Base-by-base conservation (phyloP, 2,113 vertebrate genomes). In the Clarias magur region DNA sequence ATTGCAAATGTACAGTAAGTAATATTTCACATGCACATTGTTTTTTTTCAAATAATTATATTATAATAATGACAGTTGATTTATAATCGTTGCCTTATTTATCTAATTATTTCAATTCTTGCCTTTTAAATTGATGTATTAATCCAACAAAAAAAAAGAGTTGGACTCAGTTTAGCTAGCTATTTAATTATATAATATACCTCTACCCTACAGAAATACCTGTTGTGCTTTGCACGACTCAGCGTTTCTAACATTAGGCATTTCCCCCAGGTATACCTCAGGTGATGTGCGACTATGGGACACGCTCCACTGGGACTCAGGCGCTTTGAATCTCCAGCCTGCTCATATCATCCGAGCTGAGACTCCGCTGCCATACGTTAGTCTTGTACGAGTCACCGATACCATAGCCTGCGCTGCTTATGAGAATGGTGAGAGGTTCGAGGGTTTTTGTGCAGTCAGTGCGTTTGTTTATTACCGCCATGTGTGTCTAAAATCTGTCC, bases 211-310 rank as follows among this genome's bases (percentile, higher is more conserved):
- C 10, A 10, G 38, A 10, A 53, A 48, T 3, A 63, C 17, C 1
- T 60, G 30, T n/a, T 82, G 62, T 53, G 7, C 19, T 48, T 23
- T 0, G 21, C 57, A 11, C 30, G 38, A 38, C 27, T 42, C 11
- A 3, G 34, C 12, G 13, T 65, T 42, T 53, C 15, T 48, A 65
- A 53, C 7, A 67, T 67, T 17, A 48, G 38, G 15, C 25, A 17
- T 17, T 81, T 67, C 83, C n/a, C 2, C 2, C 93, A 99, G 98
- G 89, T 99, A 99, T 83, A 98, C 95, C 0, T 99, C 98, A 0
- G 98, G 98, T 73, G 97, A 97, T 1, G 97, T 98, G 89, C 92
- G 97, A 88, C 92, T 99, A 92, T 99, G 98, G 98, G 97, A 99
- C 90, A 98, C 97, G 0, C 94, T 96, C 91, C 95, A 96, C 94